phyloP scores from a whole-genome alignment of 1,140 invertebrate species.

The Drosophila kikkawai region DNA sequence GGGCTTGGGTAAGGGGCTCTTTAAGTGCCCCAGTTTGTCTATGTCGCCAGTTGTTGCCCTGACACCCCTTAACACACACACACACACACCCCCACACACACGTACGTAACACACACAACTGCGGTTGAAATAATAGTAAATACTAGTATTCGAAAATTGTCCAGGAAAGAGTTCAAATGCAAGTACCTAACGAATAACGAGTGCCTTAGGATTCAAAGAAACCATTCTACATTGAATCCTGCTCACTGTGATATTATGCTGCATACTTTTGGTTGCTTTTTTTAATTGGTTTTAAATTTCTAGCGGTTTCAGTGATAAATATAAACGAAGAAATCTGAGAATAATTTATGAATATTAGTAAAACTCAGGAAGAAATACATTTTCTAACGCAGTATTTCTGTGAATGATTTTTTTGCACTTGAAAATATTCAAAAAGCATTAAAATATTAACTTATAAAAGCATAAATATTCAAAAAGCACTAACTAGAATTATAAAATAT shows the following conservation, averaged over 20 bases:
- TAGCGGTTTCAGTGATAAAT: background rate
- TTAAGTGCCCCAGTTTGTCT: conserved; percentile 68
- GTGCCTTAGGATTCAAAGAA: background rate
- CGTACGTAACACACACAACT: background rate
- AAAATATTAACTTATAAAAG: too few species aligned
- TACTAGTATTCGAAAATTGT: conserved; percentile 2
- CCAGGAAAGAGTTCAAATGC: background rate
- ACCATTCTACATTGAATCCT: too few species aligned
- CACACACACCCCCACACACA: conserved; percentile 1
- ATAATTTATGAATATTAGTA: too few species aligned
- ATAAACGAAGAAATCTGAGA: background rate
- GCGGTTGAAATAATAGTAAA: conserved; percentile 16
- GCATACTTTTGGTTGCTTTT: background rate
- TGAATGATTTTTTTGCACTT: too few species aligned
- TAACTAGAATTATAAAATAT: too few species aligned
- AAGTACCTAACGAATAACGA: background rate
- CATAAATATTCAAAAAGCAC: too few species aligned
- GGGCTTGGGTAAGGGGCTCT: conserved; percentile 5
- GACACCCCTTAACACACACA: conserved; percentile 10
- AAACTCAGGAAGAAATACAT: too few species aligned
- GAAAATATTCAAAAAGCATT: too few species aligned
- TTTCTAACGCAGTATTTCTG: too few species aligned
- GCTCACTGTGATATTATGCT: background rate
- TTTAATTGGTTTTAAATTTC: background rate
- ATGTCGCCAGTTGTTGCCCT: conserved; percentile 58